phyloP scores from a whole-genome alignment of 2,888 invertebrate genomes.

The Orchesellides sinensis region DNA sequence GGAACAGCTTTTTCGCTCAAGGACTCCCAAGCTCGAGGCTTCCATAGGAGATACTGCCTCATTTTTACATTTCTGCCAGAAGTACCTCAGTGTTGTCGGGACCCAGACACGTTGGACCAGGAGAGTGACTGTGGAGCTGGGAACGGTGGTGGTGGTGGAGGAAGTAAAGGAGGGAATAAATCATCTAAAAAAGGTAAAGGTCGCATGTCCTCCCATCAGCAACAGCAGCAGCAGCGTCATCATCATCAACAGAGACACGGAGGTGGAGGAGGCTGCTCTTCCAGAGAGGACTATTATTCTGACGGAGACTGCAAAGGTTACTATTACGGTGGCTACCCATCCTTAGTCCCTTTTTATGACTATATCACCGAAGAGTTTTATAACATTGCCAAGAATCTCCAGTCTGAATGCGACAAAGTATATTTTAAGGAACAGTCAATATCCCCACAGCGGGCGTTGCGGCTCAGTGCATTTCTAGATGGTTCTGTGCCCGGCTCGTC shows the following conservation, averaged over 20 bases:
- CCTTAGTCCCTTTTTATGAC: slow-evolving; percentile 74
- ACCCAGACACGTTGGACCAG: slow-evolving; percentile 60
- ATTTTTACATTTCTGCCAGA: slow-evolving; percentile 74
- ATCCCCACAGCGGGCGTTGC: slow-evolving; percentile 72
- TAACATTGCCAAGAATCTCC: slow-evolving; percentile 72
- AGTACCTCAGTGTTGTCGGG: slow-evolving; percentile 67
- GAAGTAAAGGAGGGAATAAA: slow-evolving; percentile 42
- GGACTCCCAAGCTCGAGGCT: slow-evolving; percentile 69
- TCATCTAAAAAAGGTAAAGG: slow-evolving; percentile 37
- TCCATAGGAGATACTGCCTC: slow-evolving; percentile 70
- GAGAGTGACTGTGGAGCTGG: slow-evolving; percentile 35
- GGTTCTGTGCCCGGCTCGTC: slow-evolving; percentile 41
- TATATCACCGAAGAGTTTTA: slow-evolving; percentile 75
- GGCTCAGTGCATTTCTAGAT: slow-evolving; percentile 70
- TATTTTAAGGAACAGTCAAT: slow-evolving; percentile 74
- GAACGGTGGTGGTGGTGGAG: slow-evolving; percentile 7
- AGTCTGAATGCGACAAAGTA: slow-evolving; percentile 74
- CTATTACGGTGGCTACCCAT: slow-evolving; percentile 70
- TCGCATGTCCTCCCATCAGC: slow-evolving; percentile 38
- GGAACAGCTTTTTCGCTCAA: slow-evolving; percentile 74
- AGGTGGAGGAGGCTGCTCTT: slow-evolving; percentile 49
- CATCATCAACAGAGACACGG: slow-evolving; percentile 29
- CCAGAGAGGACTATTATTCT: slow-evolving; percentile 71
- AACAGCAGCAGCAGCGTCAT: slow-evolving; percentile 16
- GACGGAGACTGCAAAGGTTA: slow-evolving; percentile 73